Evolutionary conservation across 2,888 invertebrate species (phyloP), one percentile per base, ranked within the genome.

Genomic region (Acleris holmiana): DNA sequence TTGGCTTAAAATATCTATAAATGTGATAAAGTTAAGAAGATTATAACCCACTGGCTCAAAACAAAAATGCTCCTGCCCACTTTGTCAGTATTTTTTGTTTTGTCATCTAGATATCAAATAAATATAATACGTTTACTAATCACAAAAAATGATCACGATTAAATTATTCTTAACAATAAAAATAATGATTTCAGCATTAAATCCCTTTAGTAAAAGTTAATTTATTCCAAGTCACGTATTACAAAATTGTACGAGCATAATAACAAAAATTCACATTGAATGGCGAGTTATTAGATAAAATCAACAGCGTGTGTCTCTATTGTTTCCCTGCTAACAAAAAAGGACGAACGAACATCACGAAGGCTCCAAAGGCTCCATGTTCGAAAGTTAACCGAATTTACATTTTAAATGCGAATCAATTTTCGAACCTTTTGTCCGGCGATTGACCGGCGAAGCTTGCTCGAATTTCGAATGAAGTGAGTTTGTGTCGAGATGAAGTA

Each of bases 321-420:
- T 63, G 76, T 76, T 74, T 71, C 74, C 72, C 70, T 70, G 63
- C 56, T 61, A 62, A 50, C 66, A 71, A 69, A 68, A 72, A 71
- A 67, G 58, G 60, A 53, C 61, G 23, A 60, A 41, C 53, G 61
- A 62, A 58, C 57, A 61, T 67, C 61, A 53, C 64, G 65, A 65
- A 49, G 53, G 63, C 63, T 58, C 50, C 73, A 73, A 65, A 49
- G 53, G 63, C 63, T 58, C 50, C 73, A 73, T 65, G 73, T 69
- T 64, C 61, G 65, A 71, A 75, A 75, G 74, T 71, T 75, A 74
- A 80, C 76, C 71, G 74, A 82, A 87, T 89, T 88, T 86, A 78
- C 82, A 87, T 89, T 83, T 85, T 76, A 80, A 84, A 85, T 80
- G 83, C 75, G 79, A 84, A 80, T 83, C 78, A 82, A 83, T 83